Evolutionary conservation across 2,113 vertebrate species (phyloP).

Genomic region (Pluvianellus socialis): DNA sequence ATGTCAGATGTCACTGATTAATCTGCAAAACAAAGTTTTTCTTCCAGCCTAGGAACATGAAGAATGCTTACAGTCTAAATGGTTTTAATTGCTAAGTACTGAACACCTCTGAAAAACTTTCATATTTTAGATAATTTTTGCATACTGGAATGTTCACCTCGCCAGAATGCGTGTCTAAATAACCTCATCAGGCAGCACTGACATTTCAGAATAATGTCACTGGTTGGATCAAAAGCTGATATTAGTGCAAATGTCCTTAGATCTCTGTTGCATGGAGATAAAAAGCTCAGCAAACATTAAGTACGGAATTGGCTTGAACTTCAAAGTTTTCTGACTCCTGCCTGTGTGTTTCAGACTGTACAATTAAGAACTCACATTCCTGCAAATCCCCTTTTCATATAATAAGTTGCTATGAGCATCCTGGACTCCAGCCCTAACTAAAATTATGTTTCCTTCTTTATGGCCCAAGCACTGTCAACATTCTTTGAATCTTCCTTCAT

Average conservation of each 20-base stretch:
- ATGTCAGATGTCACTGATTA: neutral
- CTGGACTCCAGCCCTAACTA: neutral
- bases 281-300: neutral
- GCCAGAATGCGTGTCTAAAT: neutral
- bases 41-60: neutral
- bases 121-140: neutral
- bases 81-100: neutral
- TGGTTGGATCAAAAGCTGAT: neutral
- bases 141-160: neutral
- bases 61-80: neutral
- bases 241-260: neutral
- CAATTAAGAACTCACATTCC: neutral
- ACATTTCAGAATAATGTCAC: neutral
- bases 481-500: neutral
- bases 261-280: neutral
- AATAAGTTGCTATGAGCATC: neutral
- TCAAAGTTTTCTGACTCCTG: constrained; percentile 24
- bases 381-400: neutral
- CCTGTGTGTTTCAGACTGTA: neutral
- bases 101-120: neutral
- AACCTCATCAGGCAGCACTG: neutral
- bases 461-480: neutral
- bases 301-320: neutral
- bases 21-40: neutral
- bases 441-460: neutral